Base-by-base conservation (phyloP, 2,797 vertebrate species). In the Protonibea diacanthus region DNA sequence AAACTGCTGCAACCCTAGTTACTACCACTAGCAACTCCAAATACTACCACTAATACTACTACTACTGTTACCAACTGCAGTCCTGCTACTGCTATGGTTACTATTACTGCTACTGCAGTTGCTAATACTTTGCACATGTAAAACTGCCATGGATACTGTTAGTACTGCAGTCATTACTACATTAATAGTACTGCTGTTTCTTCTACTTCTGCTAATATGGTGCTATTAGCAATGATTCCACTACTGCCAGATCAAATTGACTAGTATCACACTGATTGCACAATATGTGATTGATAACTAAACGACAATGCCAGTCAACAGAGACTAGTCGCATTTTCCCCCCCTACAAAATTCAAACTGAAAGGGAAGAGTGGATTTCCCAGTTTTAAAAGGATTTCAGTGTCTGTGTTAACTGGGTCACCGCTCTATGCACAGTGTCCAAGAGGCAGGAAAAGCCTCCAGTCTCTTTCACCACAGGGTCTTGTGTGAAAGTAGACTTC, bases 331-430 rank as follows among this genome's bases (percentile, higher is more conserved):
- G 2, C 17, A 17, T 6, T 21, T 10, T 17, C 25, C 7, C 2
- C 14, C 4, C 8, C 8, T 2, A 5, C 13, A 25, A 38, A 33
- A 63, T 38, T 53, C 69, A 38, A 14, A 25, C 60, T 76, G 60
- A 75, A 18, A 58, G 44, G 40, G 44, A 65, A n/a, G 48, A 6
- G 64, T 38, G 56, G 47, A 72, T 72, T 72, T 47, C 76, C 59
- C 73, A 59, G 75, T 83, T 91, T 89, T 82, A 86, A 89, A 83
- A 79, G 86, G 77, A 76, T 85, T 81, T 79, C 58, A 63, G 86
- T 84, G 83, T 90, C 83, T 85, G 85, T 81, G 66, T 78, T 71
- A 84, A 84, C 81, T 75, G 75, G 71, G 83, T 84, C 86, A 83
- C 62, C 73, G 78, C 83, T 53, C 86, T 47, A 29, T 77, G 67